A percentile compares a stretch with the other conserved stretches of the same genome.
Evolutionary conservation across 2,797 vertebrate species (phyloP).

Genomic region (Rhabdomys pumilio): DNA sequence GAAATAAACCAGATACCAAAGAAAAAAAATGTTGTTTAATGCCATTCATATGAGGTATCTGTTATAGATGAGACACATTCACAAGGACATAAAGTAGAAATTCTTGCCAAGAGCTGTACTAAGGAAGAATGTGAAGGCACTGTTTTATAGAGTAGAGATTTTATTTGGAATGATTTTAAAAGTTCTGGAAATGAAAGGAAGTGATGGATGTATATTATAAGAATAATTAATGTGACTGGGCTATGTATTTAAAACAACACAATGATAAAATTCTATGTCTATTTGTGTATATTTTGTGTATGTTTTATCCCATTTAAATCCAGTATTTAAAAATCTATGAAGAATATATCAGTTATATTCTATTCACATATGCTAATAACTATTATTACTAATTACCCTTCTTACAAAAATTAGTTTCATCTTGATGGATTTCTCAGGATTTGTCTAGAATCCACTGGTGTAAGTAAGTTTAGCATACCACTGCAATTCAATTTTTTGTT

Average conservation of each 20-base stretch:
- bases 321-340: not conserved
- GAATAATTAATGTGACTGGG: not conserved
- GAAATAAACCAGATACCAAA: not conserved
- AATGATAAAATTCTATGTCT: not conserved
- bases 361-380: not conserved
- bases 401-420: not conserved
- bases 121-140: too few relatives aligned
- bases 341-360: not conserved
- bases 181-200: not conserved
- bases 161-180: not conserved
- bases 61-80: not conserved
- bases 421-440: not conserved
- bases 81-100: not conserved
- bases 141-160: not conserved
- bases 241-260: not conserved
- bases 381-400: not conserved
- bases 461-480: fast-evolving
- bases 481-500: not conserved
- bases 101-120: not conserved
- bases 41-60: not conserved
- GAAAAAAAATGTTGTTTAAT: not conserved
- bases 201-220: not conserved
- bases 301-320: not conserved
- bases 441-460: not conserved
- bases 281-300: not conserved